Evolutionary conservation across 2,113 vertebrate species (phyloP), one percentile per base, ranked within the genome.

Genomic region (Sinosuthora webbiana): DNA sequence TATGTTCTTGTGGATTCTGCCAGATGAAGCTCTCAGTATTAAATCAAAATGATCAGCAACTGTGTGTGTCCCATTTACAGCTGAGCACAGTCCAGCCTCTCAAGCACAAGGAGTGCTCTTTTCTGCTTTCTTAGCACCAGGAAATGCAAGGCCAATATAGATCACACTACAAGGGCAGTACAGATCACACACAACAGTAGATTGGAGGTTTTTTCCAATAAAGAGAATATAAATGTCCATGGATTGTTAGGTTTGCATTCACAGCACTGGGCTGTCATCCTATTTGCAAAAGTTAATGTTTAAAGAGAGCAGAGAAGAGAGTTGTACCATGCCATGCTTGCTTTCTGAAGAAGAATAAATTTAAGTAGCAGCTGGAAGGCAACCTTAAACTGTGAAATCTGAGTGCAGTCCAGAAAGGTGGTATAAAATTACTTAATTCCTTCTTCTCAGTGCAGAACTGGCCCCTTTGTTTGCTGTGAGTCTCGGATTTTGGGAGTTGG

Each of bases 361-460:
- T 80, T 80, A 53, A 77, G 41, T 35, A 90, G 83, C 70, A 81
- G 83, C 71, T 79, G 44, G 41, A 68, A 90, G 63, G 44, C 41
- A 89, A 60, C 62, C 31, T 60, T 79, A 82, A 89, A 69, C 70
- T 71, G 27, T 64, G 79, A 90, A 88, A 76, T 92, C 49, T 80
- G 80, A 95, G 41, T 56, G 30, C 1, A 0, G 71, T 55, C 37
- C 55, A 70, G 76, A 86, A 89, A 70, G 25, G 37, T 49, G 50
- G 71, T 83, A 18, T 80, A 45, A 89, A 92, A 77, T 94, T 77
- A 89, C 76, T 83, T 92, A 85, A 88, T 90, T 83, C 55, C n/a
- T 92, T 68, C n/a, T 92, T 49, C 39, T 94, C 18, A 17, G 41
- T 49, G 37, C 55, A 71, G 67, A 90, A 39, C 47, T 67, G 47